Conservation (phyloP, 2,888 invertebrate species). For the Petrolisthes manimaculis region DNA sequence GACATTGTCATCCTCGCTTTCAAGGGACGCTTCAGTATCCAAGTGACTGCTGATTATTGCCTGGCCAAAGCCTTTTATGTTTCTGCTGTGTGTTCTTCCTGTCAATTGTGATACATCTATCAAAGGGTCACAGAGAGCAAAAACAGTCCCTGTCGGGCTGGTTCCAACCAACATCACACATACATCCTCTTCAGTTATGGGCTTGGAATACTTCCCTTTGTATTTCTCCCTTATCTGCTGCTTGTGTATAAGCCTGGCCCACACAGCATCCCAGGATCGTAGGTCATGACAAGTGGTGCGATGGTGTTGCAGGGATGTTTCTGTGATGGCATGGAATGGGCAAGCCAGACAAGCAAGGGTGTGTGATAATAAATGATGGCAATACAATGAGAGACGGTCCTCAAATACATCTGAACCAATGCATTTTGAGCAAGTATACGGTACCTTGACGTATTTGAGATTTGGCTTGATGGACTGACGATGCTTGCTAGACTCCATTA, state of each 20-base stretch:
- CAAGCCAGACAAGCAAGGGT: slow-evolving; percentile 62
- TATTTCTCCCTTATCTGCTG: slow-evolving; percentile 44
- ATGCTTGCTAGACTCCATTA: slow-evolving; percentile 48
- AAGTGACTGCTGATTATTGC: slow-evolving; percentile 12
- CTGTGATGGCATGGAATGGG: slow-evolving; percentile 49
- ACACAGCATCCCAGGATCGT: slow-evolving; percentile 54
- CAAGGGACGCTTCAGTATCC: slow-evolving; percentile 11
- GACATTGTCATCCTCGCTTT: slow-evolving; percentile 46
- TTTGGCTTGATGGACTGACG: slow-evolving; percentile 44
- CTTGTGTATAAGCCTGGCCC: slow-evolving; percentile 44
- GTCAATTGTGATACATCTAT: slow-evolving; percentile 13
- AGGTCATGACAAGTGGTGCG: slow-evolving; percentile 59
- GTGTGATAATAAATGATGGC: slow-evolving; percentile 57
- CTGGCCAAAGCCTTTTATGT: neutral
- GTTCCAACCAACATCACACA: slow-evolving; percentile 53
- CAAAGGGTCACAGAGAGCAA: slow-evolving; percentile 42
- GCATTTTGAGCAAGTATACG: slow-evolving; percentile 42
- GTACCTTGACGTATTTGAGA: slow-evolving; percentile 35
- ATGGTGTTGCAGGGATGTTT: slow-evolving; percentile 54
- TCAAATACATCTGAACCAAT: slow-evolving; percentile 21
- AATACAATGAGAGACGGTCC: slow-evolving; percentile 44
- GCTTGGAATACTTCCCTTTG: slow-evolving; percentile 20
- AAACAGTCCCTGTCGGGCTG: slow-evolving; percentile 19
- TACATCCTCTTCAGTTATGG: slow-evolving; percentile 12
- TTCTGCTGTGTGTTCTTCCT: slow-evolving; percentile 11